Percentiles rank a stretch among this genome's conserved stretches.
Conservation (phyloP, 2,113 vertebrate genomes). For the Silurus asotus region DNA sequence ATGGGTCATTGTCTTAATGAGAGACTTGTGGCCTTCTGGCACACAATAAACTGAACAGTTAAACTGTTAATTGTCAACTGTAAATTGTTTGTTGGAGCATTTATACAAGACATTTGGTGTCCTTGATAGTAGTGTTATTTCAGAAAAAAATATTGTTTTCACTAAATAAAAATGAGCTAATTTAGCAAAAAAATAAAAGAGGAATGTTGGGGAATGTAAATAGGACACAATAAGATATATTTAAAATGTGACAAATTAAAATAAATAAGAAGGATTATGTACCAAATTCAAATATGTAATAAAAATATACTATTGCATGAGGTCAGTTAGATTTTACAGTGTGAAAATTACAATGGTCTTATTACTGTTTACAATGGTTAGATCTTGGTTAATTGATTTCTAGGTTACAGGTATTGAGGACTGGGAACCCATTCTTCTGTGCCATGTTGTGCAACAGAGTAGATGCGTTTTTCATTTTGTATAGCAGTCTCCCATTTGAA, state of each 20-base stretch:
- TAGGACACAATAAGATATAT: not conserved
- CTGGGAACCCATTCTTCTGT: not conserved
- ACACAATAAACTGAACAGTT: not conserved
- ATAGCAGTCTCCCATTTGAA: not conserved
- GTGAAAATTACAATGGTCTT: not conserved
- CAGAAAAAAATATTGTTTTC: not conserved
- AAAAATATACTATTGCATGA: not conserved
- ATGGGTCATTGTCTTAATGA: not conserved
- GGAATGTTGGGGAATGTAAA: not conserved
- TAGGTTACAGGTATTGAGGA: not conserved
- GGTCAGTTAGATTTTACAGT: not conserved
- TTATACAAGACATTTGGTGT: not conserved
- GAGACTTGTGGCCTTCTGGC: not conserved
- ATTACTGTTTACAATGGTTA: not conserved
- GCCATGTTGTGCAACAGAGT: not conserved
- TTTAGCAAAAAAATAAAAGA: not conserved
- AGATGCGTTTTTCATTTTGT: not conserved
- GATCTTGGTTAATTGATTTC: not conserved
- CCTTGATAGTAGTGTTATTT: not conserved
- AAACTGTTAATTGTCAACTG: not conserved
- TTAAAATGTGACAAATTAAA: not conserved
- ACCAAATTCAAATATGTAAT: not conserved
- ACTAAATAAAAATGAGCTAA: no score
- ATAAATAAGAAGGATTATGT: not conserved
- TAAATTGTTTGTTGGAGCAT: not conserved